Conservation (phyloP, 1,140 invertebrate genomes). For the Capitella teleta region DNA sequence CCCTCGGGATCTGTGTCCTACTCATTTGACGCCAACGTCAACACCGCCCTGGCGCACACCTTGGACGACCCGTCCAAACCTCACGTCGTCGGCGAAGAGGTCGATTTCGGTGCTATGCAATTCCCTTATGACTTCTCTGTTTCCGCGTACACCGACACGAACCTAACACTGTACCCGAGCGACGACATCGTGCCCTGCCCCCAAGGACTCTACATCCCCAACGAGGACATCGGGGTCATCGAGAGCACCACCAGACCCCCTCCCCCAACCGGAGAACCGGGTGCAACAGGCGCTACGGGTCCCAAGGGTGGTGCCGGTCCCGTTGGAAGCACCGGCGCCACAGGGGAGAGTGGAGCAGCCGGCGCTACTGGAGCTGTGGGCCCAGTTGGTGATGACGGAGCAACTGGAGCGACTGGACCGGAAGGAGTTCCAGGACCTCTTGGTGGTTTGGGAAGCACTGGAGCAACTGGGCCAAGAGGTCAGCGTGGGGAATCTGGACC, state of each 20-base stretch:
- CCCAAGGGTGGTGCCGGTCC: background rate
- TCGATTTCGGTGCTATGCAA: background rate
- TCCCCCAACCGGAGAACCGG: background rate
- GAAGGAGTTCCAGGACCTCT: background rate
- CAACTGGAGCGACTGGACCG: background rate
- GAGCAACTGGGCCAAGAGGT: background rate
- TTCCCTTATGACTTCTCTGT: constrained; percentile 9
- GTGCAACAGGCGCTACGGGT: constrained; percentile 1
- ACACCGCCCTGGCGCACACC: background rate
- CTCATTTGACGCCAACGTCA: background rate
- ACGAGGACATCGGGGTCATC: background rate
- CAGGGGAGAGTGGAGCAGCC: background rate
- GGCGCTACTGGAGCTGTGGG: background rate
- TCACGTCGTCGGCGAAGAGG: background rate
- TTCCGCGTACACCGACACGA: constrained; percentile 6
- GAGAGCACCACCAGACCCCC: background rate
- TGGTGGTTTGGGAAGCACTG: background rate
- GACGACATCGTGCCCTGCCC: background rate
- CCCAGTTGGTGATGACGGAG: background rate
- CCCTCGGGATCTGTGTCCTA: constrained; percentile 2
- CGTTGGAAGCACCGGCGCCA: background rate
- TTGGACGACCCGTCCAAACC: background rate
- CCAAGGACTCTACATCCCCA: background rate
- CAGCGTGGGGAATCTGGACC: background rate
- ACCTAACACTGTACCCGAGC: background rate